phyloP scores from a whole-genome alignment of 2,797 vertebrate species.

The Neomorphus geoffroyi region DNA sequence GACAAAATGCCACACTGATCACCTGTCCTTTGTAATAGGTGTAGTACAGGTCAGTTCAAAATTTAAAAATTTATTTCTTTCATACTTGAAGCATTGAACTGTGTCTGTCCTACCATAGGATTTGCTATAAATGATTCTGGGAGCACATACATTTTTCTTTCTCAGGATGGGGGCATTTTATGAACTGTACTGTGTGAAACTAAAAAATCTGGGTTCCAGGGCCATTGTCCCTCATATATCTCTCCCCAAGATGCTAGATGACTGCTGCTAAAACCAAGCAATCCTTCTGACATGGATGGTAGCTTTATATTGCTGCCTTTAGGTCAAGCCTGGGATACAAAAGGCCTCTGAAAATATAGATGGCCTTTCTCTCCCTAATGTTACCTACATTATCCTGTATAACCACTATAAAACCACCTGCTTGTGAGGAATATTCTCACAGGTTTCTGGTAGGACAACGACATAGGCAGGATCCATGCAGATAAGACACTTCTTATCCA shows the following conservation, averaged over 20 bases:
- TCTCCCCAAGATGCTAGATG: not conserved
- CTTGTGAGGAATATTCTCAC: not conserved
- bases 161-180: not conserved
- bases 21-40: not conserved
- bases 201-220: not conserved
- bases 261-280: not conserved
- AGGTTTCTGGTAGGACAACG: not conserved
- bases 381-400: not conserved
- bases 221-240: not conserved
- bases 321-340: not conserved
- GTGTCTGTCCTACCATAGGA: not conserved
- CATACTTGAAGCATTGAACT: not conserved
- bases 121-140: not conserved
- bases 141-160: not conserved
- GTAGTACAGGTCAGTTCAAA: not conserved
- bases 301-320: not conserved
- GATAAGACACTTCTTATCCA: not conserved
- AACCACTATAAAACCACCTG: not conserved
- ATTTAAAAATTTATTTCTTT: not conserved
- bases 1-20: not conserved
- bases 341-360: not conserved
- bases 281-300: not conserved
- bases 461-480: accelerated
- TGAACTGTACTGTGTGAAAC: not conserved
- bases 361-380: not conserved